phyloP scores from a whole-genome alignment of 2,113 vertebrate genomes.

The Henicopernis longicauda region DNA sequence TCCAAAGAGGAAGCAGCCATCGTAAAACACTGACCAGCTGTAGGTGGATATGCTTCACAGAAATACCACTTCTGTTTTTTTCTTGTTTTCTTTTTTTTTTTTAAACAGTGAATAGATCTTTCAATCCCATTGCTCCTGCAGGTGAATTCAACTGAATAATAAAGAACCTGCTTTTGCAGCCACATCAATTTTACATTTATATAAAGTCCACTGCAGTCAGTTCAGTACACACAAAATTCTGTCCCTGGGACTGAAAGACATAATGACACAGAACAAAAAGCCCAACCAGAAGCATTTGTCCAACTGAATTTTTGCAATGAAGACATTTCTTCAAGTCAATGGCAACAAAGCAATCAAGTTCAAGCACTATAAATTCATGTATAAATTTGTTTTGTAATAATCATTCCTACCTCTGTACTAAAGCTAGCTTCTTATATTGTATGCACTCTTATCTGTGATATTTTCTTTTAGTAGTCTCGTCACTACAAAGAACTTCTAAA shows the following conservation, averaged over 20 bases:
- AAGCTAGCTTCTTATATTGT: neutral
- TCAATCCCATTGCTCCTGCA: neutral
- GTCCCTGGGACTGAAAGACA: neutral
- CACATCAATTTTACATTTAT: neutral
- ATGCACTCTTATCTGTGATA: neutral
- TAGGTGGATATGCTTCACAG: neutral
- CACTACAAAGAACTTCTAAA: conserved; percentile 20
- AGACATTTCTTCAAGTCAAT: neutral
- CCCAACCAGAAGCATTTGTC: neutral
- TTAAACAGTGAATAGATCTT: neutral
- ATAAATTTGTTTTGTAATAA: neutral
- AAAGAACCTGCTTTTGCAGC: neutral
- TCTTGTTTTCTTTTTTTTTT: neutral
- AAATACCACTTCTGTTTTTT: neutral
- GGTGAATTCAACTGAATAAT: neutral
- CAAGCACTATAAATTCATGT: neutral
- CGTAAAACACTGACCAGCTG: neutral
- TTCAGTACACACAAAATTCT: neutral
- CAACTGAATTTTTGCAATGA: neutral
- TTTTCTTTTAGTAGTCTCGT: neutral
- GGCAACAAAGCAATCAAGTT: neutral
- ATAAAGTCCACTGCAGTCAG: neutral
- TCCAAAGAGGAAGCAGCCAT: conserved; percentile 29
- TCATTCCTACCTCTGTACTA: neutral
- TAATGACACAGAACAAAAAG: neutral